Conservation (phyloP, 37 sponge, comb jelly and placozoan species). For the Theonella swinhoei region DNA sequence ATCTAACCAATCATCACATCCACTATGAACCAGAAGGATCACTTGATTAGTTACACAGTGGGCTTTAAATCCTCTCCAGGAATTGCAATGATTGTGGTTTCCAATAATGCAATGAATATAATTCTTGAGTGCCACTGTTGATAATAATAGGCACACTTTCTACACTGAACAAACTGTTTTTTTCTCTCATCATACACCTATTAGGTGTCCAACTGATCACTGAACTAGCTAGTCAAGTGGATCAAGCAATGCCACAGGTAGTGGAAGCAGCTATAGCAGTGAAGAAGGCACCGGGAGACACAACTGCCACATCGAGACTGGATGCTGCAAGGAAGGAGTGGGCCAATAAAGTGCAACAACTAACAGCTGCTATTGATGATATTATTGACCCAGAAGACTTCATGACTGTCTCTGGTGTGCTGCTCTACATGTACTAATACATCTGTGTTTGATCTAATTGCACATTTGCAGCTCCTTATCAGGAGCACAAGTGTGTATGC, state of each 20-base stretch:
- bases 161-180: too few species aligned
- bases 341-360: conserved; percentile 66
- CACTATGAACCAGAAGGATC: conserved; percentile 91
- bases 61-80: neutral
- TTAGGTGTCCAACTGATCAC: conserved; percentile 48
- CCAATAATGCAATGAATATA: conserved; percentile 21
- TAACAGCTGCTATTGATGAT: conserved; percentile 77
- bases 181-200: neutral
- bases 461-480: neutral
- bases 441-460: conserved; percentile 5
- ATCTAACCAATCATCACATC: conserved; percentile 79
- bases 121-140: conserved; percentile 7
- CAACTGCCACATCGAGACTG: conserved; percentile 38
- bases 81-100: conserved; percentile 49
- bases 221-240: conserved; percentile 54
- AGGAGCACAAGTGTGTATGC: neutral
- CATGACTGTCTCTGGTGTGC: conserved; percentile 65
- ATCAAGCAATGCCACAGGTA: conserved; percentile 65
- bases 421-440: neutral
- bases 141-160: too few species aligned
- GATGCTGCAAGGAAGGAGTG: conserved; percentile 65
- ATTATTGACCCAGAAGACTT: conserved; percentile 78
- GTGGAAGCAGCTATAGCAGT: conserved; percentile 62
- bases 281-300: conserved; percentile 44
- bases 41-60: neutral